Evolutionary conservation across 53 echinoderm and acorn worm species (phyloP), one percentile per base, ranked within the genome.

Genomic region (Paracentrotus lividus): DNA sequence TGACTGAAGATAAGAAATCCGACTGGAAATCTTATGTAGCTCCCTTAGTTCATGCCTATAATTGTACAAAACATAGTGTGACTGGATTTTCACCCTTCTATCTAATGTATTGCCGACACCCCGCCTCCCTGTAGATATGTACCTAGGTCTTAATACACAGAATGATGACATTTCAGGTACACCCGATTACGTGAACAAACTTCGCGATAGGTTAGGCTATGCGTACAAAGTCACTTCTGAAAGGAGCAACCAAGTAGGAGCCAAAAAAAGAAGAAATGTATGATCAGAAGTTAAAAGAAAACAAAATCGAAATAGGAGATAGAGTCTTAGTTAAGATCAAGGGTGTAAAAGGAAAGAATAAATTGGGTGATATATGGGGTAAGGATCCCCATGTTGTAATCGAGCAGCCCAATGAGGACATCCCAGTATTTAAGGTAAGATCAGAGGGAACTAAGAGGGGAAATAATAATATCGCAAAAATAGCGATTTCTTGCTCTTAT

Each of bases 31-130:
- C 86, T 59, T 77, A 96, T 77, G 87, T 96, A 2, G 86, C 91
- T 18, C 91, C 94, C 1, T 90, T 96, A 36, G 77, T 94, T 4
- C 96, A 96, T 88, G 96, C 96, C 0, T 94, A 96, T 52, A 96
- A 96, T 27, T 93, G 93, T 40, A 94, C 95, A 0, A 69, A 57
- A 1, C 89, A 96, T 64, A 90, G 93, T 31, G 67, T 75, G 0
- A 97, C 97, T 3, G 95, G 94, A 0, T 90, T 66, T 40, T 94
- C 93, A 29, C 95, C 97, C 2, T 97, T 95, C 75, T 81, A 65
- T 40, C 59, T 96, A 0, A 95, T 96, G 96, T 94, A 93, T 87
- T 95, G 96, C 1, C 58, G 96, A 23, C 95, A 96, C 34, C 93
- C 95, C 81, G 67, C 27, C 86, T 95, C 23, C 90, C 93, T 13